Evolutionary conservation across 2,888 invertebrate species (phyloP).

Genomic region (Pyralis farinalis): DNA sequence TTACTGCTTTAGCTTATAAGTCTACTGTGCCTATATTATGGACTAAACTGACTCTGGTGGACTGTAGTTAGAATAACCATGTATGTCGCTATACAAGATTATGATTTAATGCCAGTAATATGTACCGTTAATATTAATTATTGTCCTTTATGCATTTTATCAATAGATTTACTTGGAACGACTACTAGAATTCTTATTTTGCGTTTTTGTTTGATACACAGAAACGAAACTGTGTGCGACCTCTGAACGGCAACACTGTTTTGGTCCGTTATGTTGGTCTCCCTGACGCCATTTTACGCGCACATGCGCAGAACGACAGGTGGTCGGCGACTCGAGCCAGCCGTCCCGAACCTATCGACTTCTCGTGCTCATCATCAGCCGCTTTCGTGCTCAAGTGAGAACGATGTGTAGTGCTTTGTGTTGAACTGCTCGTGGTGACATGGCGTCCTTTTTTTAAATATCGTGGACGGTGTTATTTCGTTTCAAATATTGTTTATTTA

Average conservation of each 20-base stretch:
- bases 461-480: conserved; percentile 53
- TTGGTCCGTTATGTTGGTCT: conserved; percentile 55
- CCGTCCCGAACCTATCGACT: conserved; percentile 79
- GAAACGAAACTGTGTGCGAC: not conserved
- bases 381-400: conserved; percentile 77
- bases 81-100: too few relatives aligned
- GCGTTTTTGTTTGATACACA: too few relatives aligned
- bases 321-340: conserved; percentile 79
- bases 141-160: too few relatives aligned
- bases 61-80: too few relatives aligned
- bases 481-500: conserved; percentile 69
- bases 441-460: conserved; percentile 72
- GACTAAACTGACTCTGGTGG: too few relatives aligned
- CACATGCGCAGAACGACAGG: conserved; percentile 82
- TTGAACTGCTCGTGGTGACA: conserved; percentile 79
- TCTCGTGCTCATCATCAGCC: conserved; percentile 81
- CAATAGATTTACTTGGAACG: too few relatives aligned
- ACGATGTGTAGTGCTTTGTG: conserved; percentile 79
- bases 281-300: conserved; percentile 69
- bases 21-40: too few relatives aligned
- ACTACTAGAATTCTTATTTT: too few relatives aligned
- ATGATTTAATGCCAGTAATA: too few relatives aligned
- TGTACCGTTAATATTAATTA: too few relatives aligned
- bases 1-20: too few relatives aligned
- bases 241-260: conserved; percentile 43